Evolutionary conservation across 2,888 invertebrate genomes (phyloP), one percentile per base, ranked within the genome.

Genomic region (Micoletzkya japonica): DNA sequence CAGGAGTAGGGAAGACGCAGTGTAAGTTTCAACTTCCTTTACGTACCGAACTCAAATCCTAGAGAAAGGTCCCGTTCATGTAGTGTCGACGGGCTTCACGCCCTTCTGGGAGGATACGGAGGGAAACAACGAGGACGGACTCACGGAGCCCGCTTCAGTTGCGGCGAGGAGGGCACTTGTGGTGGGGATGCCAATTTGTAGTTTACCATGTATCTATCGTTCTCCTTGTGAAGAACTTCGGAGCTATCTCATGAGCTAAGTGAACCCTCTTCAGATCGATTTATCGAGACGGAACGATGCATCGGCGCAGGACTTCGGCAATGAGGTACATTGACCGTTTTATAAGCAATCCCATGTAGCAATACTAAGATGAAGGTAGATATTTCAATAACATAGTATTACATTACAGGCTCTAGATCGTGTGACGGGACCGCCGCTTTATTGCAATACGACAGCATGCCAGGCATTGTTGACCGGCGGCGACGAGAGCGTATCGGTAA

Each of bases 91-190:
- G 4, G 67, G 67, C 2, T 67, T 49, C 32, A 7, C 49, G 4
- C 67, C 67, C 0, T 67, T 67, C 57, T 67, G 67, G 67, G 37
- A 39, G 28, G 67, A 67, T 26, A 26, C 28, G 26, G 57, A 34
- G 2, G 28, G 37, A n/a, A 54, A 67, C 39, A 67, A 56, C 10
- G 49, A n/a, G 1, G 67, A 67, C 28, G 67, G 67, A 2, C 44
- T 67, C n/a, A 57, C 26, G 2, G 67, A 57, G n/a, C 30, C 32
- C 20, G 67, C 67, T 20, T 56, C 37, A n/a, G 34, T 30, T 17
- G 68, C 24, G 10, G 68, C 68, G 20, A 30, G 28, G 26, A 28
- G 58, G 24, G 28, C 36, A 0, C 24, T 66, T 28, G 57, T 28
- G 57, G 57, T 57, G 30, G 14, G 57, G 4, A 57, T 44, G 10